These are phyloP conservation scores for Holothuria glaberrima DNA, from an alignment of 35 echinoderm and acorn worm species.

Conservation along the genomic window DNA sequence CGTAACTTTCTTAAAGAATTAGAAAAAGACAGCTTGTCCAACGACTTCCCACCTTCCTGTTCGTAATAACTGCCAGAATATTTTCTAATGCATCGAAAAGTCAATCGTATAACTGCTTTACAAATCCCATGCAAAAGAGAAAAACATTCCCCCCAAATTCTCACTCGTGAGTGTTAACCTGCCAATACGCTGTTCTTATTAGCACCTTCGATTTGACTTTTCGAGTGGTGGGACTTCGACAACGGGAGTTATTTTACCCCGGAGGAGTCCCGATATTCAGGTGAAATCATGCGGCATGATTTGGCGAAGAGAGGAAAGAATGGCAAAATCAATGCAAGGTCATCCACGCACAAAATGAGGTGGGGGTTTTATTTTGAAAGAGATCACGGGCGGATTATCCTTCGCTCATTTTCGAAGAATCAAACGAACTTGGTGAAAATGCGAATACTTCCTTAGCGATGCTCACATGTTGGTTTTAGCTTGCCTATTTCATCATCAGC, in stretches of 20 bases:
- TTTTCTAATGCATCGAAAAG: no score
- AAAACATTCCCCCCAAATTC: no score
- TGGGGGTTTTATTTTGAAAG: conserved; percentile 36
- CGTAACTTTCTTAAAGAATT: no score
- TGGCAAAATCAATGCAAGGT: conserved; percentile 6
- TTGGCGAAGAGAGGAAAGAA: conserved; percentile 12
- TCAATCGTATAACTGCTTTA: no score
- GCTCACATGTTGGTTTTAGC: conserved; percentile 20
- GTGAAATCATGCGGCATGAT: conserved; percentile 32
- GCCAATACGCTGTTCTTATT: conserved; percentile 23
- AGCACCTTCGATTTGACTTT: conserved; percentile 25
- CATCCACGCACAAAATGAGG: conserved; percentile 17
- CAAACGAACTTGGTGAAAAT: background rate
- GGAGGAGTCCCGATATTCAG: conserved; percentile 22
- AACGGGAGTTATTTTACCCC: conserved; percentile 24
- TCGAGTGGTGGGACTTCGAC: background rate
- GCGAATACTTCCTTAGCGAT: conserved; percentile 2
- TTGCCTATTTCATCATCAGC: background rate
- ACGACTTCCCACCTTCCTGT: no score
- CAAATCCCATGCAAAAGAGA: no score
- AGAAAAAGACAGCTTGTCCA: no score
- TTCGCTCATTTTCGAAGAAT: no score
- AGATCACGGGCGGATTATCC: background rate
- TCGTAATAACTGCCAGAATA: no score
- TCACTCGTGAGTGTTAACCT: conserved; percentile 3